These are phyloP conservation scores for Chrysomallon squamiferum DNA, from an alignment of 1,140 invertebrate species.

Conservation along the genomic window DNA sequence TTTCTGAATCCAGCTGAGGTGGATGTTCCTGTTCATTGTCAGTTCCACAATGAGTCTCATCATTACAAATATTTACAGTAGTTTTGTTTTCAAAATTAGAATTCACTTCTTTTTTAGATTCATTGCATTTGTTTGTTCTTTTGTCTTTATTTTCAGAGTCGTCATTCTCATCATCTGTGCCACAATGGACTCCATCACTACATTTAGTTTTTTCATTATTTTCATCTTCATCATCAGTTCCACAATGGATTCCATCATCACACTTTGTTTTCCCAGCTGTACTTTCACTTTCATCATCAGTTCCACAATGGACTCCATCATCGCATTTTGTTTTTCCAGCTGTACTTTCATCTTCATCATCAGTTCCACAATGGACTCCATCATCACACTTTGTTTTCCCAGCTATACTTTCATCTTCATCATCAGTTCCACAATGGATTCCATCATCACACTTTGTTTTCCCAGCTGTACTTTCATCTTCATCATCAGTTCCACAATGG, in stretches of 20 bases:
- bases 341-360: constrained; percentile 24
- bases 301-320: constrained; percentile 31
- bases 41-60: too few relatives aligned
- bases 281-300: constrained; percentile 30
- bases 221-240: constrained; percentile 22
- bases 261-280: constrained; percentile 17
- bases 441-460: constrained; percentile 31
- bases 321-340: constrained; percentile 16
- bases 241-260: constrained; percentile 28
- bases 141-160: constrained; percentile 10
- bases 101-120: too few relatives aligned
- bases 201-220: constrained; percentile 11
- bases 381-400: constrained; percentile 20
- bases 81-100: too few relatives aligned
- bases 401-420: constrained; percentile 18
- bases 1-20: too few relatives aligned
- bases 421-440: constrained; percentile 28
- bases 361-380: constrained; percentile 30
- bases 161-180: constrained; percentile 22
- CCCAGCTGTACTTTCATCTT: constrained; percentile 12
- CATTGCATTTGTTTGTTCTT: not conserved
- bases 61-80: too few relatives aligned
- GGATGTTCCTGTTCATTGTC: too few relatives aligned
- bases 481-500: constrained; percentile 33
- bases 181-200: constrained; percentile 22